Evolutionary conservation across 2,888 invertebrate genomes (phyloP), one percentile per base, ranked within the genome.

Genomic region (Cordilura impudica): DNA sequence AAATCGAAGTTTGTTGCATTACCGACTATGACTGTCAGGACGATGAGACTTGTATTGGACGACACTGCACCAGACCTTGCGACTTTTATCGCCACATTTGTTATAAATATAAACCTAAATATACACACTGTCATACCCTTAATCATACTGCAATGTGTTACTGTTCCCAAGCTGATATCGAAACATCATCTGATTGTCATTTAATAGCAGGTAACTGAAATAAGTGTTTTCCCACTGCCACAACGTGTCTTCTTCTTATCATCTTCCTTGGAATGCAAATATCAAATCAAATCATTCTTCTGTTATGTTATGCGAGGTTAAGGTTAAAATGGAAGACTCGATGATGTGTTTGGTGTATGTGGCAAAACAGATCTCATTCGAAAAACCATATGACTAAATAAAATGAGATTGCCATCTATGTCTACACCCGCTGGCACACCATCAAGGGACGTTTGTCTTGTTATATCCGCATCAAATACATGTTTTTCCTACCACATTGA

Each of bases 161-260:
- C 89, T 93, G 93, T 86, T 51, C 21, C 29, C 89, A 88, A 89
- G 35, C 35, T 39, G 35, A 39, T 39, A 39, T 39, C 2, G n/a
- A 39, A 39, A 39, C 89, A 90, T 87, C 85, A 78, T 85, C 87
- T 88, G 91, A 90, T 90, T 93, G 93, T 91, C 91, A 90, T 89
- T 88, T 90, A 87, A 90, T 90, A 90, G 91, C 93, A 93, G 93
- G 93, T 93, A 93, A 93, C 88, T 87, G 84, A 83, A 65, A 23
- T 35, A 83, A 83, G 84, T 73, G 45, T 76, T 75, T 71, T 58
- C 60, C 35, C 72, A 56, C 53, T 60, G 74, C 74, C 73, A 73
- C 73, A 69, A 78, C 63, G 61, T 69, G 71, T 66, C 43, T 65
- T 65, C 75, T 70, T 71, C 56, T 71, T 56, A 45, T 70, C 53